Evolutionary conservation across 2,888 invertebrate genomes (phyloP), one percentile per base, ranked within the genome.

Genomic region (Hermaeophaga mercurialis): DNA sequence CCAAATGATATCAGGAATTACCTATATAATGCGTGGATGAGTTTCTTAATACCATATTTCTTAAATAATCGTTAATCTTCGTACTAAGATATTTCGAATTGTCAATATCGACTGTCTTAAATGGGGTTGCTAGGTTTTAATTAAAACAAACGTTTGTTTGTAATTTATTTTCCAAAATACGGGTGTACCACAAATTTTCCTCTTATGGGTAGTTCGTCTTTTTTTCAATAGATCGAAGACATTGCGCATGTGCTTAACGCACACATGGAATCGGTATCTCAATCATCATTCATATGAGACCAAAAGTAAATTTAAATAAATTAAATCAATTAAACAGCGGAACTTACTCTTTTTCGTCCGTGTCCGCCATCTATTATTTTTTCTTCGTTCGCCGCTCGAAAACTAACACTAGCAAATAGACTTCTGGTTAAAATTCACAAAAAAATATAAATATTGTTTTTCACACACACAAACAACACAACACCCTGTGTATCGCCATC

Each of bases 401-500:
- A 17, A 50, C 19, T 47, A 28, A 33, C 31, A 39, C 47, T 39
- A 7, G 44, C 19, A 18, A 38, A 36, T 28, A 50, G 18, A 44
- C 17, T 34, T 48, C 28, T 43, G 43, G 24, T 22, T 18, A 41
- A 50, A 50, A 47, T 48, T 55, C 52, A 59, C 47, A 57, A 57
- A 52, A 50, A 52, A 45, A 22, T 46, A 43, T 9, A 53, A 57
- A 52, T 53, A 53, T 18, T 54, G 39, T 58, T 46, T 50, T 56
- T 53, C 62, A 60, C 62, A 48, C 54, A 57, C 59, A 61, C 56
- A 61, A 66, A 61, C 64, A 63, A 59, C 62, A 62, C 65, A 67
- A 69, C 68, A 69, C 67, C 67, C 68, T 63, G 67, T 67, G 67
- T 69, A 66, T 66, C 67, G 67, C 66, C 68, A 67, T 67, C 66